Base-by-base conservation (phyloP, 2,888 invertebrate genomes). In the Lasioglossum villosulum region DNA sequence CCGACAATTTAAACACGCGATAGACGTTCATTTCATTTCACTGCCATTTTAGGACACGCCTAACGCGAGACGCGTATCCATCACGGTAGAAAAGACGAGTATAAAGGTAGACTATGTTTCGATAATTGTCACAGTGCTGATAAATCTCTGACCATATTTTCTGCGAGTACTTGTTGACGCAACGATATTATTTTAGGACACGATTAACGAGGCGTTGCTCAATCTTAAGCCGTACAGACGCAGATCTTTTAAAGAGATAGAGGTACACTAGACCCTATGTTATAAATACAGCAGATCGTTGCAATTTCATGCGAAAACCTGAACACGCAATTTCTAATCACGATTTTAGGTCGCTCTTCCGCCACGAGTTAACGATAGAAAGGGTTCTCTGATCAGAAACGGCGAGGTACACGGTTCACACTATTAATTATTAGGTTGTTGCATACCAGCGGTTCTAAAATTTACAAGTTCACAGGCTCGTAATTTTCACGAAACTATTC, bases 371-470 rank as follows among this genome's bases (percentile, higher is more conserved):
- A 80, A 23, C 4, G 34, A 63, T 77, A 48, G 23, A 48, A 76
- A 80, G 42, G 56, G 12, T 37, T 86, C 37, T 72, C 12, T 30
- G 27, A 79, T 68, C 63, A 78, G 52, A 76, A 82, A 71, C 23
- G 78, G 71, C 48, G 74, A 88, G 88, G 88, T 88, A 88, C 70
- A 83, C 68, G n/a, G 34, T 37, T 71, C 77, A 56, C 68, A 14
- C 34, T 74, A 34, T 42, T 66, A 30, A 71, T 34, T 34, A 30
- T 63, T 63, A 63, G 63, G 30, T 63, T 19, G 63, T 30, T 30
- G 63, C 27, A 30, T 16, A 19, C 30, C 30, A 34, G 1, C 27
- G 59, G 27, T 10, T n/a, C 12, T 27, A 23, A 23, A 52, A 52
- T 52, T 2, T 52, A 23, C 2, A 45, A 45, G 16, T 45, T 4